These are phyloP conservation scores for Eristalinus sepulchralis DNA, from an alignment of 2,888 invertebrate genomes.

Conservation along the genomic window DNA sequence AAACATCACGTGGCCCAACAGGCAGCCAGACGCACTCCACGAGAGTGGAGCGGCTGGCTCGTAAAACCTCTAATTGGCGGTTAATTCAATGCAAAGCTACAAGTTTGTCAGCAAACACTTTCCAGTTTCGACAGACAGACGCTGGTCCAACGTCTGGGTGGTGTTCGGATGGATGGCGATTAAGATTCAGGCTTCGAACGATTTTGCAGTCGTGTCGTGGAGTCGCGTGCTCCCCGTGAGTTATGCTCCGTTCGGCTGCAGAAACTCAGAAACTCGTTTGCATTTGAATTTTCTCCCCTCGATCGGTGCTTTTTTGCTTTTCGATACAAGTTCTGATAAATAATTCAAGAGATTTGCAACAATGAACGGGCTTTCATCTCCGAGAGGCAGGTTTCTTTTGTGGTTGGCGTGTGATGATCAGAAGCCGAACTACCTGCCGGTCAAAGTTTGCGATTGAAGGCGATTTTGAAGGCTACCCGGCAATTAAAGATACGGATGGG, in stretches of 20 bases:
- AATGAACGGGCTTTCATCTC: neutral
- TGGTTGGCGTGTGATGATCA: neutral
- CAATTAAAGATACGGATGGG: neutral
- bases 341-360: neutral
- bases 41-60: neutral
- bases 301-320: neutral
- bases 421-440: neutral
- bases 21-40: neutral
- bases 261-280: neutral
- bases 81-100: conserved; percentile 46
- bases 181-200: conserved; percentile 31
- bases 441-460: neutral
- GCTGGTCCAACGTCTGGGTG: neutral
- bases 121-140: neutral
- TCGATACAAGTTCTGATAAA: neutral
- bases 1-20: neutral
- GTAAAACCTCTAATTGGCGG: conserved; percentile 43
- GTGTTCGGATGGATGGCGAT: neutral
- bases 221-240: conserved; percentile 45
- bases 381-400: neutral
- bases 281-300: neutral
- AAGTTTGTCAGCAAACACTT: conserved; percentile 18
- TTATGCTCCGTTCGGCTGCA: neutral
- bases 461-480: neutral
- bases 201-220: conserved; percentile 7